Evolutionary conservation across 1,140 invertebrate species (phyloP), one percentile per base, ranked within the genome.

Genomic region (Zophobas morio): DNA sequence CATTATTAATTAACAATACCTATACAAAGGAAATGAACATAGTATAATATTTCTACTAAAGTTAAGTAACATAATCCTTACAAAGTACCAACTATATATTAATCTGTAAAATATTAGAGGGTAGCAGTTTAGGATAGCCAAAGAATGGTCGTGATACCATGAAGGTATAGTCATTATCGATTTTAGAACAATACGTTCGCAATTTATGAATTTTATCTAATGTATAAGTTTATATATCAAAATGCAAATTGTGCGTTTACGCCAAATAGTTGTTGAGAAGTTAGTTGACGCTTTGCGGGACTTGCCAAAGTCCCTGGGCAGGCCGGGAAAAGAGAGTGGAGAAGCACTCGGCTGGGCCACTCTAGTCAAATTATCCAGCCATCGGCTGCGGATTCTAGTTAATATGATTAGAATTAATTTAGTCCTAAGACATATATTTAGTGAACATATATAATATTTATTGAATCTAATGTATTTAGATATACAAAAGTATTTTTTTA

Each of bases 31-130:
- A 46, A 70, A 60, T 2, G 56, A 37, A 57, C 78, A 81, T 89
- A 90, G 88, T 87, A 87, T 90, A 89, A 87, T 84, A 89, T 90
- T 90, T 90, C 88, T 90, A 90, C 88, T 87, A 85, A 81, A 82
- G 81, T 84, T 86, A 90, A 90, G 89, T 88, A 87, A 89, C 89
- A 89, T 90, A 90, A 90, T 90, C 88, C 77, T 89, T 90, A 89
- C 84, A 88, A 90, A 86, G 89, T 90, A 90, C 90, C 90, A 90
- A 90, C 79, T 89, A 89, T 89, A 89, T 89, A 84, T 81, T 84
- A 84, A 83, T 80, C 79, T 85, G 83, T 85, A 84, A 82, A 84
- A 82, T 79, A 76, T 54, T 84, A 84, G 80, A 42, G 57, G 71
- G 77, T 84, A 82, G 80, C 71, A 70, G 78, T 70, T 78, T 83